Base-by-base conservation (phyloP, 2,113 vertebrate genomes). In the Thamnophis sirtalis region DNA sequence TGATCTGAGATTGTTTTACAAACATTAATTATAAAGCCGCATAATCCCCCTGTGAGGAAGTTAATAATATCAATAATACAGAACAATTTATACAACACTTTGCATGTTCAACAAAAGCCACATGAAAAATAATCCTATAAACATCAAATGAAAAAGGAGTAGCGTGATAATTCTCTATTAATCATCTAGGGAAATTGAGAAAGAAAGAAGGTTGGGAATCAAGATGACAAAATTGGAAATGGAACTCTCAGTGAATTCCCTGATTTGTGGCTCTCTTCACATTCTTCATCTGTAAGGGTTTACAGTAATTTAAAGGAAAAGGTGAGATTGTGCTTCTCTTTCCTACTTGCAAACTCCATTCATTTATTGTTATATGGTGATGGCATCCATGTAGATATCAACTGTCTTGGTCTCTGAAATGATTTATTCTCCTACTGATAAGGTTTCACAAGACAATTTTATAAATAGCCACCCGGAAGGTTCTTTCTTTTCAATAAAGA, bases 11-110 rank as follows among this genome's bases (percentile, higher is more conserved):
- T 93, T 96, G 94, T 93, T 95, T 96, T 94, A 91, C 56, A 93
- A 95, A 90, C 90, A 95, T 94, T 95, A 95, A 96, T 97, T 95
- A 95, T 0, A 1, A 96, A 95, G 89, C 91, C 92, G 89, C 91
- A 89, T 94, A 96, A 91, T 92, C 89, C 92, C 89, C 93, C 89
- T 90, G 50, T 87, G 94, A 95, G 91, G 93, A 94, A 95, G 33
- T 88, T 95, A 96, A 95, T 96, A 95, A 95, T 63, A 51, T 89
- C 91, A 96, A 43, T 94, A 95, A 94, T 91, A 93, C 87, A 91
- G 91, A 89, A 56, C 84, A 90, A 89, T 92, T 97, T 93, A 28
- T 6, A 43, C 60, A 49, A 89, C 54, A 58, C 92, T 95, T 95
- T 95, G 55, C 68, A 56, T 95, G 92, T 96, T 96, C 92, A 96